Base-by-base conservation (phyloP, 2,113 vertebrate species). In the Capra hircus region DNA sequence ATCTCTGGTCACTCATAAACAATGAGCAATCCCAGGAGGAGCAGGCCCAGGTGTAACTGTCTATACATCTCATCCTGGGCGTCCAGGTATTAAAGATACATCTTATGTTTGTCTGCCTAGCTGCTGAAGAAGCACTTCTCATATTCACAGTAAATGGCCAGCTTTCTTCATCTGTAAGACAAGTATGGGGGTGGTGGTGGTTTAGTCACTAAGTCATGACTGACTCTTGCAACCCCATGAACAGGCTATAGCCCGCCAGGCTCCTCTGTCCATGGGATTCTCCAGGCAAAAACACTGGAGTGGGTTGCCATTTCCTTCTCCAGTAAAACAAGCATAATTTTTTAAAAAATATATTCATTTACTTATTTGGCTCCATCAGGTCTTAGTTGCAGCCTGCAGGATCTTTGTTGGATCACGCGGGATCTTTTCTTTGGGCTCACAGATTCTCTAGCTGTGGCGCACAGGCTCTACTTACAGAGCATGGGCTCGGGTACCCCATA, bases 91-190 rank as follows among this genome's bases (percentile, higher is more conserved):
- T 59, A 40, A 64, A 91, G 11, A 53, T 14, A 94, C 30, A 55
- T 3, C 27, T 48, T 50, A 86, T 12, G 40, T 9, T 25, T 84
- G 3, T 80, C 82, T 86, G 67, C 48, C 60, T 67, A 59, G 53
- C 21, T 92, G 67, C 53, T 57, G 45, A 95, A 91, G 48, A 86
- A 60, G 87, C 25, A 53, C 8, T 55, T 89, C 28, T 92, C 60
- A 84, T 55, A 82, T 1, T 53, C 36, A 86, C 4, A 93, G 30
- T 85, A 92, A 82, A 86, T 19, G 33, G 30, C 71, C 40, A 77
- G 19, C 25, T 82, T 45, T 87, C 30, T 91, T 92, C 74, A 67
- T 13, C 50, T 90, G 10, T 81, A 94, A 90, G 92, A 23, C 77
- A 87, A 59, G 30, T 16, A 23, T 74, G 19, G n/a, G 23, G n/a